Percentiles rank a stretch among this genome's conserved stretches.
Conservation (phyloP, 23 tunicate genomes). For the Trididemnum clinides region DNA sequence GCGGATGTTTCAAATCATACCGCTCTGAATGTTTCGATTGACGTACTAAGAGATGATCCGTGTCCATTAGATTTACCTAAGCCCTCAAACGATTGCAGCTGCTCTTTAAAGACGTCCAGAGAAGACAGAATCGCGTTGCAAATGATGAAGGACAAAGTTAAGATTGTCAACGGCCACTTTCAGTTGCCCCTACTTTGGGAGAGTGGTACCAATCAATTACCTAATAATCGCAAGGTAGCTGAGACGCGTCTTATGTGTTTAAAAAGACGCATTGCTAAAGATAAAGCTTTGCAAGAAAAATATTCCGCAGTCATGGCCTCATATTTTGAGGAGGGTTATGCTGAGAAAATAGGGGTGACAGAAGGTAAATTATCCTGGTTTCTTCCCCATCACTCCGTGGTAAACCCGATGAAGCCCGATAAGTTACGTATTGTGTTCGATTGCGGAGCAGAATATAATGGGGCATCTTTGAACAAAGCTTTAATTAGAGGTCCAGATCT, state of each 20-base stretch:
- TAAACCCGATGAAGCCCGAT: conserved; percentile 10
- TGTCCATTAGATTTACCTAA: too few relatives aligned
- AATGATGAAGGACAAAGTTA: not conserved
- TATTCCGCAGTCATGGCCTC: not conserved
- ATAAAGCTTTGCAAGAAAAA: not conserved
- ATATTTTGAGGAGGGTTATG: not conserved
- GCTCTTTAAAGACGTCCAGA: too few relatives aligned
- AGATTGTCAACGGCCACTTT: not conserved
- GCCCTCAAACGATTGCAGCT: too few relatives aligned
- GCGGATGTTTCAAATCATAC: too few relatives aligned
- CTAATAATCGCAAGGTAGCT: not conserved
- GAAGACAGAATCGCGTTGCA: not conserved
- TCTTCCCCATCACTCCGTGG: conserved; percentile 9
- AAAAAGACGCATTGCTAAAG: not conserved
- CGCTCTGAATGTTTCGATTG: too few relatives aligned
- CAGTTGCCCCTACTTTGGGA: not conserved
- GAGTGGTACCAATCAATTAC: not conserved
- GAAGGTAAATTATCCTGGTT: not conserved
- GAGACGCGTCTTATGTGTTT: not conserved
- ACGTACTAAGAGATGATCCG: too few relatives aligned
- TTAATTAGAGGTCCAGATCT: not conserved
- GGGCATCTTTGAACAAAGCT: not conserved
- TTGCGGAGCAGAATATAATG: conserved; percentile 1
- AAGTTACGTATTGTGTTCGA: conserved; percentile 14
- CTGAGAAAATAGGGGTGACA: not conserved